Evolutionary conservation across 2,888 invertebrate genomes (phyloP), one percentile per base, ranked within the genome.

Genomic region (Brachylomia viminalis): DNA sequence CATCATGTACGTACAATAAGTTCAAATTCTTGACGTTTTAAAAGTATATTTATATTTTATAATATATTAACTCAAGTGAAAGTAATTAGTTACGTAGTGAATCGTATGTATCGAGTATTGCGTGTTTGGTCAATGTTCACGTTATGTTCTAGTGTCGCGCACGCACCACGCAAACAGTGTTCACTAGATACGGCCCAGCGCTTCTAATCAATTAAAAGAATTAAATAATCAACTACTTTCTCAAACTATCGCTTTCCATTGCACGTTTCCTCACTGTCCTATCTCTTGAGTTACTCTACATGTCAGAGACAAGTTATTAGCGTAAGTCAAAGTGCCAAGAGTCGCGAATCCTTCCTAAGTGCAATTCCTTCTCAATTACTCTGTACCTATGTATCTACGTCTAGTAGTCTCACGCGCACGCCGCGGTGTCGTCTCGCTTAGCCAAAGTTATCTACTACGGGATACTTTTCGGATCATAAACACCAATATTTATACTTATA

Each of bases 251-350:
- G 85, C 85, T 82, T 77, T 69, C 74, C 84, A 62, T n/a, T 61
- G 77, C 70, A 80, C 72, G 69, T 80, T 77, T 47, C 73, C 69
- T 58, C 76, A 71, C 87, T 82, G 69, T 84, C 78, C 79, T 72
- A 77, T 75, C 77, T 72, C 77, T 83, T 84, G 54, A 66, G 84
- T 88, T 87, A 88, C 85, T 89, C 88, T 81, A 77, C 74, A 77
- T 75, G 83, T 85, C 86, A 69, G 83, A 85, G 75, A 80, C 72
- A 87, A 92, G 86, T 90, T 90, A 89, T 92, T 95, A 95, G 94
- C 89, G 89, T 96, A 96, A 96, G 95, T 93, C 86, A 90, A 96
- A 96, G 96, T 96, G 96, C 96, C 96, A 96, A 96, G 94, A 94
- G 92, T 93, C 90, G 92, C 92, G 89, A 92, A 93, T 91, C 92